Evolutionary conservation across 2,113 vertebrate genomes (phyloP).

Genomic region (Ophthalmolycus amberensis): DNA sequence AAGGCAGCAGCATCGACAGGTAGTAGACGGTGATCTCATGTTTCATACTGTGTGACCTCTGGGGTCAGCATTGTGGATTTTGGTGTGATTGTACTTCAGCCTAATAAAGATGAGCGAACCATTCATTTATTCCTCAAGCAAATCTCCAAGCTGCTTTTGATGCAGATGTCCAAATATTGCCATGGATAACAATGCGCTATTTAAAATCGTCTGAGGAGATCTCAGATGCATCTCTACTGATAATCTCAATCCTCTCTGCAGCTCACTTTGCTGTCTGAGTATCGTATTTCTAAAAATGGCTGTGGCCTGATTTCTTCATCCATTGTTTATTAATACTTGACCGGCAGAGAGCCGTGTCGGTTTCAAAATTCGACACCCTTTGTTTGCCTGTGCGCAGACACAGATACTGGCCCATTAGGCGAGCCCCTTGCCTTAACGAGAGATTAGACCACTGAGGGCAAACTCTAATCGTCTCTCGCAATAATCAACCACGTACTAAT

Average conservation of each 20-base stretch:
- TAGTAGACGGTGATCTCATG: slow-evolving; percentile 9
- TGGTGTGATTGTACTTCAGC: neutral
- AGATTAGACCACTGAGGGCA: slow-evolving; percentile 22
- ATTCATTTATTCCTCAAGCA: neutral
- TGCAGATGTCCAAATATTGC: neutral
- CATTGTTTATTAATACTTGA: slow-evolving; percentile 55
- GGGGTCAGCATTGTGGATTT: slow-evolving; percentile 10
- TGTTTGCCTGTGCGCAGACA: slow-evolving; percentile 20
- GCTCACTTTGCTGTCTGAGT: slow-evolving; percentile 14
- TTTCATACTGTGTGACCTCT: slow-evolving; percentile 20
- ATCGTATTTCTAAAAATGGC: slow-evolving; percentile 42
- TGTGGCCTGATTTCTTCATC: slow-evolving; percentile 45
- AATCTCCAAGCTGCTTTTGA: neutral
- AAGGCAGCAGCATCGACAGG: slow-evolving; percentile 18
- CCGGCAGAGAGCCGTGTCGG: slow-evolving; percentile 44
- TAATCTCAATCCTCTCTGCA: slow-evolving; percentile 18
- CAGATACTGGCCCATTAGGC: slow-evolving; percentile 17
- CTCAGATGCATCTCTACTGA: neutral
- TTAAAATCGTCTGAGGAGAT: neutral
- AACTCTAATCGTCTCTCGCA: slow-evolving; percentile 8
- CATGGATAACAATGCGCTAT: neutral
- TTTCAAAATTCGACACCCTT: slow-evolving; percentile 60
- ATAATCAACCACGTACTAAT: slow-evolving; percentile 26
- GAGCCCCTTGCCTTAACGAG: neutral
- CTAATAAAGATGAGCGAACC: neutral